phyloP scores from a whole-genome alignment of 2,888 invertebrate species.

The Scelioninae gen. 1 region DNA sequence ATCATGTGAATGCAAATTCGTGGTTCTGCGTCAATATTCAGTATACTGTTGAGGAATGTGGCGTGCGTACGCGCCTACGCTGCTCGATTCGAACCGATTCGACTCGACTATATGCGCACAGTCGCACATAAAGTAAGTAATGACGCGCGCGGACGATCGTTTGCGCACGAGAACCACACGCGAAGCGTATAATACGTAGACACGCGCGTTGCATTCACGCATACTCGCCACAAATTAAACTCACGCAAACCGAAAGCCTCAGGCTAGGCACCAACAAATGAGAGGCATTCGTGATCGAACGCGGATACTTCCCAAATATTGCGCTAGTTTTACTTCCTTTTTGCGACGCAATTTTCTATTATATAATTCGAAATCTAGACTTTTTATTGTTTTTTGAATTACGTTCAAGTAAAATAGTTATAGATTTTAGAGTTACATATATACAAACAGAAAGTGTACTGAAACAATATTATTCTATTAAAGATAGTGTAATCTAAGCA shows the following conservation, averaged over 20 bases:
- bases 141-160: constrained; percentile 61
- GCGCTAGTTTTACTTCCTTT: constrained; percentile 57
- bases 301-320: constrained; percentile 63
- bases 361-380: constrained; percentile 8
- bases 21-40: constrained; percentile 21
- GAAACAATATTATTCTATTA: too few species aligned
- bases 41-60: constrained; percentile 32
- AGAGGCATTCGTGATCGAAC: constrained; percentile 77
- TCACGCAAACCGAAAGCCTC: constrained; percentile 79
- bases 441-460: too few species aligned
- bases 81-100: constrained; percentile 2
- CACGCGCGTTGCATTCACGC: constrained; percentile 75
- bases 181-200: constrained; percentile 57
- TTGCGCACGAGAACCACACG: constrained; percentile 65
- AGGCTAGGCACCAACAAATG: constrained; percentile 82
- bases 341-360: constrained; percentile 41
- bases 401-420: too few species aligned
- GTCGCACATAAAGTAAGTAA: constrained; percentile 56
- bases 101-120: constrained; percentile 31
- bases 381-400: neutral
- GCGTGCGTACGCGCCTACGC: constrained; percentile 52
- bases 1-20: neutral
- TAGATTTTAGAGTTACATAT: too few species aligned
- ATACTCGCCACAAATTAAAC: constrained; percentile 82
- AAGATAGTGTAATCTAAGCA: too few species aligned